phyloP scores from a whole-genome alignment of 2,888 invertebrate genomes.

The Craniophora ligustri region DNA sequence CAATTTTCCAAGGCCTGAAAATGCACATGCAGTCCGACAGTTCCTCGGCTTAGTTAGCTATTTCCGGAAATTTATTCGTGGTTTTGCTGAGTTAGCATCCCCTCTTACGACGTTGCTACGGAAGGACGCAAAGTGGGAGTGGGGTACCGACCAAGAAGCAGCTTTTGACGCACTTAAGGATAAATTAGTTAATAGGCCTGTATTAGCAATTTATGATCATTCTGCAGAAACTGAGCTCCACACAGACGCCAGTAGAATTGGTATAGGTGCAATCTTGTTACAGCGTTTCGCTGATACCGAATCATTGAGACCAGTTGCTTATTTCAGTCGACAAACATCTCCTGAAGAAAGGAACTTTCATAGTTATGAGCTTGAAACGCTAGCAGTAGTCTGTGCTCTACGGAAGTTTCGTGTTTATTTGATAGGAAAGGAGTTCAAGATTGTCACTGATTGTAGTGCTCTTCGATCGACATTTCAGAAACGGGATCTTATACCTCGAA shows the following conservation, averaged over 20 bases:
- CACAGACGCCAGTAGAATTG: neutral
- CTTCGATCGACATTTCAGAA: neutral
- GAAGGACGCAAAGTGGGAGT: conserved; percentile 1
- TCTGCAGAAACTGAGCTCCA: neutral
- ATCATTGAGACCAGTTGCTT: neutral
- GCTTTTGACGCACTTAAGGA: neutral
- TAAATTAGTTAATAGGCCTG: neutral
- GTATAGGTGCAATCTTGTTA: neutral
- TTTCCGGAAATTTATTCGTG: conserved; percentile 13
- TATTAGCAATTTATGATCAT: neutral
- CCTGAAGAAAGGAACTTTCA: neutral
- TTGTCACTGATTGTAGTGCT: neutral
- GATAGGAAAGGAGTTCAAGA: neutral
- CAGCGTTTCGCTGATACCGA: neutral
- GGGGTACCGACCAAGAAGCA: neutral
- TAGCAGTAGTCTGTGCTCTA: neutral
- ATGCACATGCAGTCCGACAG: conserved; percentile 8
- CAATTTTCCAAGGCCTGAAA: conserved; percentile 6
- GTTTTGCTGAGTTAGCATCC: conserved; percentile 7
- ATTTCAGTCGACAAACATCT: neutral
- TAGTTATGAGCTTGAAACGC: neutral
- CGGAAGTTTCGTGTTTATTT: neutral
- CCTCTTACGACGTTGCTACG: conserved; percentile 7
- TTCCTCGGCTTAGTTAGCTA: conserved; percentile 16
- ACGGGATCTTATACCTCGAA: neutral